Evolutionary conservation across 2,113 vertebrate genomes (phyloP), one percentile per base, ranked within the genome.

Genomic region (Epinephelus fuscoguttatus): DNA sequence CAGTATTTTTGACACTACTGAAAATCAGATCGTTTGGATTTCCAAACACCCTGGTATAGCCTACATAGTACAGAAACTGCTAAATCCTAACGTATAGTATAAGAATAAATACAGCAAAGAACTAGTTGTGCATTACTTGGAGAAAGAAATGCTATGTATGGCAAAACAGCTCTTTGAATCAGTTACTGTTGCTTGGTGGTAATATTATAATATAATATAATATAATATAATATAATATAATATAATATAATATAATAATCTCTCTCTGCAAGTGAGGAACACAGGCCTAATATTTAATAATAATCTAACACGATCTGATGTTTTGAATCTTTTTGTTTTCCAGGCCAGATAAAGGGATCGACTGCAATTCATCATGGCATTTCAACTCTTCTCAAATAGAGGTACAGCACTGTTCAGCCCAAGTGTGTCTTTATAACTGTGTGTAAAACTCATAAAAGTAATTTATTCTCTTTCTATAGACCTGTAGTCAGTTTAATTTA

Each of bases 281-380:
- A 59, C 1, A 10, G 33, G 33, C 33, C 33, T 37, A 37, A 37
- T 37, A 30, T 30, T 30, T 30, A 30, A 30, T 37, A 37, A 37
- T 37, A 37, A 37, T 37, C 33, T 37, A 37, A 37, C 1, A 37
- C 1, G 6, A 37, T 57, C 45, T 80, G 21, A 25, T 27, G 19
- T 15, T 78, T 8, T 57, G 6, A 90, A 19, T 64, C 12, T 52
- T 66, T 74, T 12, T 81, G 8, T 83, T 80, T 84, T 91, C 9
- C 83, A 96, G 95, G 95, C 93, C 95, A 67, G 78, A 96, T 84
- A 85, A 81, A 70, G 90, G 81, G 17, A 52, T 37, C 6, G 37
- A 59, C 6, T 96, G 95, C 78, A 96, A 96, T 79, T 75, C 84
- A 15, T 92, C 95, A 1, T 94, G 94, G 94, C 89, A 89, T 88